Evolutionary conservation across 2,113 vertebrate genomes (phyloP), one percentile per base, ranked within the genome.

Genomic region (Tretioscincus oriximinensis): DNA sequence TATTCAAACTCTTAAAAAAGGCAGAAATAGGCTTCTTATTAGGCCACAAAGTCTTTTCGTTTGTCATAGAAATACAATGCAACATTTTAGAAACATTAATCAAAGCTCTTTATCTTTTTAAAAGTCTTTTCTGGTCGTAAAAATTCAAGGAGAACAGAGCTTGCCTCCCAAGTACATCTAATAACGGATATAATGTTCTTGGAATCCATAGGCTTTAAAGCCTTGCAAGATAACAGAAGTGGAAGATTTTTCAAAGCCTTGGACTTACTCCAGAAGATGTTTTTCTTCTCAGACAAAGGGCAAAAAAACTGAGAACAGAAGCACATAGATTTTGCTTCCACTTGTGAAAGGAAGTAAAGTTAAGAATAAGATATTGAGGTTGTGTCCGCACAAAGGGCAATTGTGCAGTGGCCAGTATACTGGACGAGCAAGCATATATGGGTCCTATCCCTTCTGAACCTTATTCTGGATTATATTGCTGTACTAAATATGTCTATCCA

Each of bases 131-230:
- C 20, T 7, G 0, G 4, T 5, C n/a, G 10, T 8, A 49, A 68
- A 80, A 82, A 82, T 35, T 18, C 1, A 49, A 45, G 28, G 71
- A 29, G 10, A 77, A 18, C 22, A 72, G 22, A 82, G n/a, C 1
- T 73, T 5, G 7, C 8, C 49, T 2, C 0, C 58, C 68, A 83
- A 88, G 64, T 28, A 4, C 7, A 74, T 66, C 12, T 1, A 47
- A 1, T 61, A 58, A 51, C 45, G 28, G 69, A 84, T 85, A 1
- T 5, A 79, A 58, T 41, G 1, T 71, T 64, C 66, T 45, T 0
- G 4, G 0, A 73, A 60, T 41, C 26, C 47, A 61, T 73, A 41
- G 82, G 78, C 68, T 66, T 41, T 64, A 84, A 84, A 75, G 26
- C 5, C 65, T 70, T 60, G 51, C 63, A 76, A 41, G 0, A 78